Conservation (phyloP, 53 echinoderm and acorn worm genomes). For the Echinometra lucunter region DNA sequence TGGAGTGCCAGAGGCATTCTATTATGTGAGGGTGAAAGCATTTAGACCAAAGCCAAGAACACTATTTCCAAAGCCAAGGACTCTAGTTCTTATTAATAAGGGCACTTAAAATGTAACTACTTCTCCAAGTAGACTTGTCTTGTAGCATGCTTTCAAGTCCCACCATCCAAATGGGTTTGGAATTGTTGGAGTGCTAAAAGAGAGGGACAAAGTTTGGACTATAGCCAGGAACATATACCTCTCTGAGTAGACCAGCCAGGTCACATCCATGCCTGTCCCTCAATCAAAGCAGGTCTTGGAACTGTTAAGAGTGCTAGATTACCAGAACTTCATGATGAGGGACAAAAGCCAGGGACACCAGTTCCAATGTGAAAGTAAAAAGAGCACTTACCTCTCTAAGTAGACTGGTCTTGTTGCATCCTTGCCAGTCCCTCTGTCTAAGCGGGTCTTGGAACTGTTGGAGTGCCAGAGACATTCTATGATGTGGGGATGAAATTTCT, state of each 20-base stretch:
- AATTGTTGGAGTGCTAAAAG: conserved; percentile 35
- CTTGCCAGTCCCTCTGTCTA: conserved; percentile 76
- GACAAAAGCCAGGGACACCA: too few relatives aligned
- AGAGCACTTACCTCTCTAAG: conserved; percentile 77
- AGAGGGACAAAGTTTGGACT: conserved; percentile 54
- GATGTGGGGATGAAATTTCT: conserved; percentile 86
- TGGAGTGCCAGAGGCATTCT: conserved; percentile 94
- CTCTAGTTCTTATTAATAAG: too few relatives aligned
- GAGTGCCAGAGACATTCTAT: conserved; percentile 96
- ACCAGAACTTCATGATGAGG: too few relatives aligned
- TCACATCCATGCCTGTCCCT: too few relatives aligned
- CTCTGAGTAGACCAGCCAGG: too few relatives aligned
- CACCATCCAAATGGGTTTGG: conserved; percentile 78
- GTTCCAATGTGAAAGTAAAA: not conserved
- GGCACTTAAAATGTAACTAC: not conserved
- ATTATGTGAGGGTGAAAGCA: conserved; percentile 86
- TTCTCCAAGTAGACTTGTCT: conserved; percentile 67
- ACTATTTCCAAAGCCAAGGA: conserved; percentile 73
- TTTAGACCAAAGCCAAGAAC: conserved; percentile 74
- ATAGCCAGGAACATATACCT: too few relatives aligned
- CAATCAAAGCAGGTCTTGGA: too few relatives aligned
- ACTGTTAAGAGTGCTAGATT: too few relatives aligned
- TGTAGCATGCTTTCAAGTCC: conserved; percentile 56
- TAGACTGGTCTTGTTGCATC: conserved; percentile 49
- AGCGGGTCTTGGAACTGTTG: conserved; percentile 87